phyloP scores from a whole-genome alignment of 2,888 invertebrate genomes.

The Nephrotoma appendiculata region DNA sequence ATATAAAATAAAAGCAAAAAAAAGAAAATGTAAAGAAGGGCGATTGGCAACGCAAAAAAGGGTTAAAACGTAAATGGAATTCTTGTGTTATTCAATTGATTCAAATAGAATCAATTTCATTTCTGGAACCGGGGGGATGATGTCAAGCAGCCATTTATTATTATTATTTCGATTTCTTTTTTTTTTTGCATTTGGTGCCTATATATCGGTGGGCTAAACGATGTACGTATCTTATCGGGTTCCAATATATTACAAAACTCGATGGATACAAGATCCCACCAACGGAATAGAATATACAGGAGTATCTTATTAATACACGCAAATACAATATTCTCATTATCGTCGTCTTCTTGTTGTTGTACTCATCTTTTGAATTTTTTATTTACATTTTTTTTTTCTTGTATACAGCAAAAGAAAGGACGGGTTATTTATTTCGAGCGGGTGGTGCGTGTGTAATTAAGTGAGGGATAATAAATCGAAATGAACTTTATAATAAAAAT shows the following conservation, averaged over 20 bases:
- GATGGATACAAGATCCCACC: neutral
- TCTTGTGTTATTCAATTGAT: slow-evolving; percentile 14
- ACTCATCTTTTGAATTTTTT: neutral
- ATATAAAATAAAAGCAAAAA: neutral
- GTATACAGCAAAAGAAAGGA: neutral
- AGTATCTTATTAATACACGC: neutral
- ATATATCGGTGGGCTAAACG: neutral
- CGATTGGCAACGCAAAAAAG: slow-evolving; percentile 9
- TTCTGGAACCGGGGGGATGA: neutral
- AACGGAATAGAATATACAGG: neutral
- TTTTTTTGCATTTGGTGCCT: neutral
- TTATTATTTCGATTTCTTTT: neutral
- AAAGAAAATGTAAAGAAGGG: neutral
- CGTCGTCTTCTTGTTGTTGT: neutral
- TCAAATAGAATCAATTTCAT: slow-evolving; percentile 14
- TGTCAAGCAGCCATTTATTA: neutral
- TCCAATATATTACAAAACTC: neutral
- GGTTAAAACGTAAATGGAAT: slow-evolving; percentile 16
- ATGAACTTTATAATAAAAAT: neutral
- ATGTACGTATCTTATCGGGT: neutral
- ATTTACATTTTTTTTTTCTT: neutral
- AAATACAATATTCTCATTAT: neutral
- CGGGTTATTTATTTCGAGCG: neutral
- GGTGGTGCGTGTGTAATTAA: neutral
- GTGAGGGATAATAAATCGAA: neutral